A percentile compares a stretch with the other conserved stretches of the same genome.
Conservation (phyloP, 2,113 vertebrate genomes). For the Osmerus mordax region DNA sequence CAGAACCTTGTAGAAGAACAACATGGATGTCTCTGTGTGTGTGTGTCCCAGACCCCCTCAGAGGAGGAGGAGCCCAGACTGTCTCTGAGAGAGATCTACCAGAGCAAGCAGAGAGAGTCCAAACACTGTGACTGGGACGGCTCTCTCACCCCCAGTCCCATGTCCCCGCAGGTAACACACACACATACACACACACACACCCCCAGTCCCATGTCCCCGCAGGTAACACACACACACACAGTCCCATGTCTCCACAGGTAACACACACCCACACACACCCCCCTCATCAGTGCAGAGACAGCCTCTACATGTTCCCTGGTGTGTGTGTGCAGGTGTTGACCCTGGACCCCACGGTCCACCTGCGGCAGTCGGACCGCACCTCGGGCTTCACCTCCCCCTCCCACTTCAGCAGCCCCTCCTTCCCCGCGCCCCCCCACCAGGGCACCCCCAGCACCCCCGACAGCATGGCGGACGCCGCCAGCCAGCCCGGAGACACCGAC, state of each 20-base stretch:
- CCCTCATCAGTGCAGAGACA: not conserved
- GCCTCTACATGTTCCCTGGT: slow-evolving; percentile 23
- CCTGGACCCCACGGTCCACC: slow-evolving; percentile 73
- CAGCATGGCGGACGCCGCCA: slow-evolving; percentile 72
- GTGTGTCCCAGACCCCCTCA: slow-evolving; percentile 60
- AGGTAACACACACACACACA: slow-evolving; percentile 69
- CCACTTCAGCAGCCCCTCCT: slow-evolving; percentile 63
- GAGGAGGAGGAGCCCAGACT: slow-evolving; percentile 70
- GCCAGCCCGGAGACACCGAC: slow-evolving; percentile 75
- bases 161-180: slow-evolving; percentile 79
- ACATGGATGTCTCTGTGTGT: not conserved
- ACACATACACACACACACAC: slow-evolving; percentile 12
- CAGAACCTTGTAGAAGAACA: not conserved
- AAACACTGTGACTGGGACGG: slow-evolving; percentile 71
- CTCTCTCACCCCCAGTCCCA: slow-evolving; percentile 65
- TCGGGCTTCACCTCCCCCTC: slow-evolving; percentile 64
- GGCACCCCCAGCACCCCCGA: slow-evolving; percentile 76
- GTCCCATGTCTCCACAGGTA: too few relatives aligned
- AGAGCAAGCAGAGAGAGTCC: slow-evolving; percentile 76
- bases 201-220: slow-evolving; percentile 72
- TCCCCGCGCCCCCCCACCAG: slow-evolving; percentile 47
- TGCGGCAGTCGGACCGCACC: slow-evolving; percentile 73
- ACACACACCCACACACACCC: not conserved
- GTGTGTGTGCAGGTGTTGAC: slow-evolving; percentile 75
- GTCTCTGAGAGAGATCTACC: slow-evolving; percentile 87